Percentiles rank a stretch among this genome's conserved stretches.
phyloP scores from a whole-genome alignment of 2,888 invertebrate species.

The Ctenicera cuprea region DNA sequence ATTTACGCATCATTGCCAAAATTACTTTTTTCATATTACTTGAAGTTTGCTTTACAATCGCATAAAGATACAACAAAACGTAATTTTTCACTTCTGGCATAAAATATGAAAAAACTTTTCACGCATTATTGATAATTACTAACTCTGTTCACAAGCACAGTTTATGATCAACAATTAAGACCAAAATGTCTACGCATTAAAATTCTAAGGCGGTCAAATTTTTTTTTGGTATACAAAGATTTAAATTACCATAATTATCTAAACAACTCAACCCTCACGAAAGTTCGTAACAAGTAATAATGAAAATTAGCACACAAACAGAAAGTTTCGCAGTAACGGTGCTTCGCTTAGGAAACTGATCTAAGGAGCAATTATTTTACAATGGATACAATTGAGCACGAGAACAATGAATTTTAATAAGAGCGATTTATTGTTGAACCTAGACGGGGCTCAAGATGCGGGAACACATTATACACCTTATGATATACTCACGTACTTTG shows the following conservation, averaged over 20 bases:
- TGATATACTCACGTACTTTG: slow-evolving; percentile 35
- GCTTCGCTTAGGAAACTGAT: slow-evolving; percentile 18
- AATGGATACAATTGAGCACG: slow-evolving; percentile 42
- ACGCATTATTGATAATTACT: too few species aligned
- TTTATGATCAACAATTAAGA: too few species aligned
- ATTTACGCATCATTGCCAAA: too few species aligned
- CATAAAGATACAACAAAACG: too few species aligned
- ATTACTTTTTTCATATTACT: too few species aligned
- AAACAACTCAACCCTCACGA: neutral
- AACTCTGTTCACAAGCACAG: too few species aligned
- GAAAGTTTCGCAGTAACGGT: slow-evolving; percentile 9
- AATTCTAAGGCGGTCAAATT: too few species aligned
- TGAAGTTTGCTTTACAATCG: too few species aligned
- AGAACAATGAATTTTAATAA: slow-evolving; percentile 49
- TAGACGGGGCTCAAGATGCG: slow-evolving; percentile 34
- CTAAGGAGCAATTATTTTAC: slow-evolving; percentile 36
- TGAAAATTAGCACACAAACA: slow-evolving; percentile 21
- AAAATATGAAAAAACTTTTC: too few species aligned
- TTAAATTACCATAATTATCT: neutral
- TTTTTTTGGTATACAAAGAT: neutral
- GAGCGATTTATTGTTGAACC: slow-evolving; percentile 42
- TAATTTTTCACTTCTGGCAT: too few species aligned
- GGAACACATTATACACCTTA: slow-evolving; percentile 39
- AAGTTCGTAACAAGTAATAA: neutral
- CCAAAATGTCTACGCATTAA: too few species aligned